phyloP scores from a whole-genome alignment of 2,113 vertebrate genomes.

The Grammomys surdaster region DNA sequence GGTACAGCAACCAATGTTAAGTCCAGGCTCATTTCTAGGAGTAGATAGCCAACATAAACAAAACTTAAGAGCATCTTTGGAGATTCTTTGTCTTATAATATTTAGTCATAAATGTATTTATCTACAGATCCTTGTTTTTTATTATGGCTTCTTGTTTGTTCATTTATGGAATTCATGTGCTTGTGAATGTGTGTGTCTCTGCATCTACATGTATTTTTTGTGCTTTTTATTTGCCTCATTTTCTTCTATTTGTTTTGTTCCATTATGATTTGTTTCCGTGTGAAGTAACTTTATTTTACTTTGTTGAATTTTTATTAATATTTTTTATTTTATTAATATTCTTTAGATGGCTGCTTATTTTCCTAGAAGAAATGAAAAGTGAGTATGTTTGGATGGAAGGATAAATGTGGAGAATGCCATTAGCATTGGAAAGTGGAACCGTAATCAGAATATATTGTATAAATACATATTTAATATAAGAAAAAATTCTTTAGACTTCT shows the following conservation, averaged over 20 bases:
- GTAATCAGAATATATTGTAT: neutral
- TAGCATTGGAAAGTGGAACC: neutral
- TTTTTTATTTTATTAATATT: neutral
- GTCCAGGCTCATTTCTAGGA: no score
- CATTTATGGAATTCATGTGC: no score
- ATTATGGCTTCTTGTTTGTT: no score
- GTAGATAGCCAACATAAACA: no score
- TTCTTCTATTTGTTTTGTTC: neutral
- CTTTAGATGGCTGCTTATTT: neutral
- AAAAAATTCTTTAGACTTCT: neutral
- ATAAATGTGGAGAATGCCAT: neutral
- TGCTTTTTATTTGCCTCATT: neutral
- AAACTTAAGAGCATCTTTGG: no score
- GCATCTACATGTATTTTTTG: neutral
- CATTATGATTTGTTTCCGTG: neutral
- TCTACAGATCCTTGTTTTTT: no score
- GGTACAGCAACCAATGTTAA: no score
- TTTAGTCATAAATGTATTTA: no score
- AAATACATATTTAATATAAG: neutral
- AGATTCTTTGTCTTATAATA: no score
- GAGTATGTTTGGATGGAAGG: accelerated
- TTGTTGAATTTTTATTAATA: no score
- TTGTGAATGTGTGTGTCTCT: neutral
- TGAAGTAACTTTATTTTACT: neutral
- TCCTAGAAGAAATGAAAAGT: neutral